Evolutionary conservation across 2,888 invertebrate species (phyloP).

Genomic region (Drosophila paramelanica): DNA sequence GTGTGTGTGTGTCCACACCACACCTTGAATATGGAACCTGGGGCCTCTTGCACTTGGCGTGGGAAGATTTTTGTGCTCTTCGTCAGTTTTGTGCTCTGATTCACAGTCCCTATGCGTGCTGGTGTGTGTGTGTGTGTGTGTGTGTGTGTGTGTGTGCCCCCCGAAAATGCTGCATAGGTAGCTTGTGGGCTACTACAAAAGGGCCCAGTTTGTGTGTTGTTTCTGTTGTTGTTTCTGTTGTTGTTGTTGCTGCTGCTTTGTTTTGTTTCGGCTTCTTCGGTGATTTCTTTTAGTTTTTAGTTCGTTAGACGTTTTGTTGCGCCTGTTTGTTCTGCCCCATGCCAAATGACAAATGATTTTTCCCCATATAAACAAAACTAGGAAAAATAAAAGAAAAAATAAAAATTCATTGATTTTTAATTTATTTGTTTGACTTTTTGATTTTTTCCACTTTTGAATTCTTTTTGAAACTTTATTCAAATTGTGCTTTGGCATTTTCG

Average conservation of each 20-base stretch:
- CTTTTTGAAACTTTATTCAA: conserved; percentile 40
- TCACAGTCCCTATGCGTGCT: conserved; percentile 55
- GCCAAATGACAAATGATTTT: conserved; percentile 78
- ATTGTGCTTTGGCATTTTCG: conserved; percentile 38
- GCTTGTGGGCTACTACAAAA: conserved; percentile 52
- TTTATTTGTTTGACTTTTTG: conserved; percentile 76
- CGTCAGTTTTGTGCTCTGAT: conserved; percentile 69
- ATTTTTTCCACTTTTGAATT: conserved; percentile 59
- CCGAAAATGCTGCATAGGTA: conserved; percentile 58
- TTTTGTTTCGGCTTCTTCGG: conserved; percentile 38
- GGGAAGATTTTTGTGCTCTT: conserved; percentile 83
- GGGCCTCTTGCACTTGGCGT: conserved; percentile 81
- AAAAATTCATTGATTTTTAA: conserved; percentile 73
- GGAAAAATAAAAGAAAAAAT: not conserved
- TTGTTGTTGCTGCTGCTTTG: conserved; percentile 32
- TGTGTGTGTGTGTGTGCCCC: conserved; percentile 26
- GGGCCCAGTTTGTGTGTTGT: conserved; percentile 40
- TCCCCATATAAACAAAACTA: conserved; percentile 21
- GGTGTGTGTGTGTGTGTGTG: conserved; percentile 6
- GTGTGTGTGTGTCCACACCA: conserved; percentile 58
- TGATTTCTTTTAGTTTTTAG: conserved; percentile 51
- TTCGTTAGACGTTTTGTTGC: conserved; percentile 79
- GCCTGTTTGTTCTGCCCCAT: conserved; percentile 54
- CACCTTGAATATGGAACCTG: conserved; percentile 65
- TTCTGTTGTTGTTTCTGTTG: conserved; percentile 26